Base-by-base conservation (phyloP, 1,140 invertebrate genomes). In the Trypoxylus dichotomus region DNA sequence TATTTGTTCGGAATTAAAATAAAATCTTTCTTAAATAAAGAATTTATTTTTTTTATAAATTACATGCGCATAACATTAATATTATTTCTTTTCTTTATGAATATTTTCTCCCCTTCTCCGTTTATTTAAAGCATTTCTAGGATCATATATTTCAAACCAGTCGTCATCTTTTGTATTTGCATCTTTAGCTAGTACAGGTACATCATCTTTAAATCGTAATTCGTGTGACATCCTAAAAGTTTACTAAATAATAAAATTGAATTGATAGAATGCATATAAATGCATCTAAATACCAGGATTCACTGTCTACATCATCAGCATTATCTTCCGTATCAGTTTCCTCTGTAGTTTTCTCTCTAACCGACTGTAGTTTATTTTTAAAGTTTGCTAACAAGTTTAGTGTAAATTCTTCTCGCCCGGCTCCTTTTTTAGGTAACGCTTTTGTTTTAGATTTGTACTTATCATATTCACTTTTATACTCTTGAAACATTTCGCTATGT, bases 111-210 rank as follows among this genome's bases (percentile, higher is more conserved):
- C 95, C 78, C 97, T 88, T 85, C 96, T 91, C 74, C 97, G 89
- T 88, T 98, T 96, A 81, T 96, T 98, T 0, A 99, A 86, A 0
- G 96, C 94, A 90, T 99, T 98, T 81, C 97, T 88, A 0, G 98
- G 98, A 89, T 99, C 97, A 83, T 94, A 94, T 77, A 98, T 96
- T 83, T 98, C 96, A 86, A 97, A 99, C 95, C 97, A 97, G 85
- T 99, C 97, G 82, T 96, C 94, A 76, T 93, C 91, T 85, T 96
- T 97, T 3, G 93, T 95, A 81, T 96, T 98, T 0, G 98, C 98
- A 90, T 99, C 98, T 85, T 97, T 96, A 0, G 98, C 98, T 75
- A 97, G 87, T 19, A 96, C 92, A 0, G 92, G 90, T 0, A 87
- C 88, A 78, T 92, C 90, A 10, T 94, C 92, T 79, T 96, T 93